Conservation (phyloP, 2,797 vertebrate genomes). For the Macrochelys suwanniensis region DNA sequence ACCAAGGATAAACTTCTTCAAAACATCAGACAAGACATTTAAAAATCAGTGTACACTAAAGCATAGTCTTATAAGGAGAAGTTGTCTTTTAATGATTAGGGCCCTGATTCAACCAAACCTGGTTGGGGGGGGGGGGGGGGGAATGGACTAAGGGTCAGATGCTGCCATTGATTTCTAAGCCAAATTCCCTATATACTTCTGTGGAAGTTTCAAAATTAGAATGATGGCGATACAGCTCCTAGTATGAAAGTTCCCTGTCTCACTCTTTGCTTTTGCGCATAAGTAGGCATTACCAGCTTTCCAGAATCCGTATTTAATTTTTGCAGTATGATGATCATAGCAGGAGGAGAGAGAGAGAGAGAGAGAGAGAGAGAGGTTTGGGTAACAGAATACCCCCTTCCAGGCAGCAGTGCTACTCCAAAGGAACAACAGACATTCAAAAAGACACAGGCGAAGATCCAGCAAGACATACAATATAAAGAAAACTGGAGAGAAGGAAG, state of each 20-base stretch:
- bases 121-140: neutral
- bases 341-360: neutral
- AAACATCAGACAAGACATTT: too few species aligned
- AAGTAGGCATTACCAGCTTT: neutral
- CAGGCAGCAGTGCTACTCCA: accelerated
- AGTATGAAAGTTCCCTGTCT: neutral
- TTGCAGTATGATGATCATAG: neutral
- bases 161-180: neutral
- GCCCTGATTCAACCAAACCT: neutral
- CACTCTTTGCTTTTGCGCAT: neutral
- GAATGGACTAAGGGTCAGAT: accelerated
- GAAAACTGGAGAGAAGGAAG: neutral
- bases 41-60: too few species aligned
- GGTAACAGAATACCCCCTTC: neutral
- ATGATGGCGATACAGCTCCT: neutral
- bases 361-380: neutral
- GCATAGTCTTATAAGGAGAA: too few species aligned
- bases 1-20: too few species aligned
- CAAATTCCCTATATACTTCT: neutral
- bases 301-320: neutral
- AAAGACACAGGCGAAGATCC: neutral
- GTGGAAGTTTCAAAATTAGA: neutral
- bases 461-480: neutral
- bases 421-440: neutral
- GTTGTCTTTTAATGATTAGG: too few species aligned